phyloP scores from a whole-genome alignment of 2,113 vertebrate species.

The Dipodomys ordii region DNA sequence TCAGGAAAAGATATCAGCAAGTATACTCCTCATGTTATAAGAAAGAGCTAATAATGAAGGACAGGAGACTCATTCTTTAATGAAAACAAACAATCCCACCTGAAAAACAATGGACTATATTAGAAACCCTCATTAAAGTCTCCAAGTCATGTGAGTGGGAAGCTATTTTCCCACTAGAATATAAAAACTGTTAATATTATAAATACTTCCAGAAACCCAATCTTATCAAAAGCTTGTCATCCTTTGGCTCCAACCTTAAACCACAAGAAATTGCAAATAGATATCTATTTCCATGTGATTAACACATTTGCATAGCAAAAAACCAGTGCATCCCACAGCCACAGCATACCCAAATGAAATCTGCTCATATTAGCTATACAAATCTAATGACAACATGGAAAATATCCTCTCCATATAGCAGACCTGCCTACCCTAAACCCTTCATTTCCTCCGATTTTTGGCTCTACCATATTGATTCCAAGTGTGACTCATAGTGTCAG shows the following conservation, averaged over 20 bases:
- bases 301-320: conserved; percentile 39
- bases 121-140: conserved; percentile 53
- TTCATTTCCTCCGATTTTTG: conserved; percentile 21
- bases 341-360: conserved; percentile 36
- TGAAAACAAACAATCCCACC: conserved; percentile 52
- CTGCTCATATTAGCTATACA: not conserved
- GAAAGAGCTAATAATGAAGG: not conserved
- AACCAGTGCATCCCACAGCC: conserved; percentile 31
- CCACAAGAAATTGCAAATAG: not conserved
- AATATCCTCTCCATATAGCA: conserved; percentile 4
- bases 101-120: conserved; percentile 59
- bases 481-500: conserved; percentile 53
- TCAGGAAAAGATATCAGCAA: conserved; percentile 14
- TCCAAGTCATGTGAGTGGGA: conserved; percentile 28
- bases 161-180: not conserved
- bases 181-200: conserved; percentile 38
- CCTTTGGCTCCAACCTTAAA: not conserved
- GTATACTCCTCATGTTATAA: conserved; percentile 19
- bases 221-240: not conserved
- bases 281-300: not conserved
- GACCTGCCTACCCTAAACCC: not conserved
- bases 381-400: not conserved
- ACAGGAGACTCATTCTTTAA: not conserved
- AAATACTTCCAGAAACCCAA: conserved; percentile 66
- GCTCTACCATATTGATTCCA: conserved; percentile 6